Evolutionary conservation across 2,113 vertebrate species (phyloP), one percentile per base, ranked within the genome.

Genomic region (Asarcornis scutulata): DNA sequence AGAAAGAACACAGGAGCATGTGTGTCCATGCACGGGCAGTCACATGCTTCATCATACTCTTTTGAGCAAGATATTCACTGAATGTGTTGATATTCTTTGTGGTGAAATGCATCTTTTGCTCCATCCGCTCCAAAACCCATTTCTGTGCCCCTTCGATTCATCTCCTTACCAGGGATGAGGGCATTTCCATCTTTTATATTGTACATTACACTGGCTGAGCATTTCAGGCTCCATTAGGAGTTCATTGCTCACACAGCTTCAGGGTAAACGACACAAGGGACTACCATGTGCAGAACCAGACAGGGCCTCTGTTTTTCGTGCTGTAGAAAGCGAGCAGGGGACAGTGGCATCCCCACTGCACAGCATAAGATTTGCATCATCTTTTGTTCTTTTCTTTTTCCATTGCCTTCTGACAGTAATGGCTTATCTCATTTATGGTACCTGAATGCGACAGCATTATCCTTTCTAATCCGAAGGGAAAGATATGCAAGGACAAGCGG

Each of bases 281-380:
- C 17, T 20, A 3, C 22, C 5, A 23, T 0, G 0, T 16, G 80
- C 32, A 78, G 73, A 94, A 66, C 3, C 29, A 80, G 25, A 40
- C 6, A 5, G 77, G 21, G 26, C 12, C 31, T 69, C 85, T 66
- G 42, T 40, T 86, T 25, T 63, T 76, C 1, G 1, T 10, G 23
- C 36, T 76, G 6, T 22, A 58, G 22, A 29, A 81, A 80, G 2
- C 2, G 14, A 84, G 36, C 11, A 40, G 42, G 13, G 12, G 4
- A 63, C 53, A 89, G 53, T 1, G 22, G 13, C 13, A 64, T 71
- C 83, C 56, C 36, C 56, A 81, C 26, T 17, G 27, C 26, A n/a
- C 34, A 63, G 36, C 7, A 0, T 11, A 60, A 62, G 40, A 27
- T 40, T 58, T 36, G 50, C 0, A 0, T 46, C 52, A 60, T 69